Evolutionary conservation across 2,888 invertebrate genomes (phyloP), one percentile per base, ranked within the genome.

Genomic region (Laspeyria flexula): DNA sequence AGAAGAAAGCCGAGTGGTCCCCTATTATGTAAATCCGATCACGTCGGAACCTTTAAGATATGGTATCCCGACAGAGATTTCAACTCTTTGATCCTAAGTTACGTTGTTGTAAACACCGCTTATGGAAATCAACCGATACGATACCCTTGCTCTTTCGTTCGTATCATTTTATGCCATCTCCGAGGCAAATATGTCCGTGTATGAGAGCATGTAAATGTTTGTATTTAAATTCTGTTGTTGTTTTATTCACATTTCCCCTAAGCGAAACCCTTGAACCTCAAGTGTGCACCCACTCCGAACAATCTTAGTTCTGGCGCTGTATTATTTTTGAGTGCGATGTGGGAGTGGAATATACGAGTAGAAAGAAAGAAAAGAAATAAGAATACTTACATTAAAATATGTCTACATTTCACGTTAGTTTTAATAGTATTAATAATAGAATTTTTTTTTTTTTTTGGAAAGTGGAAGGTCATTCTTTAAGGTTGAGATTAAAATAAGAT

Each of bases 21-120:
- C 74, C 73, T 83, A 81, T 86, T 88, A 88, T 87, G 87, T 79
- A 86, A 88, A 88, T 86, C 74, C 68, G 75, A 86, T 87, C 88
- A 86, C 86, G 88, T 83, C 73, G 75, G 57, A 71, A 71, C 77
- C 80, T 75, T 74, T 73, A 78, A 78, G 83, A 83, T 81, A 81
- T 77, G 78, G 79, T 81, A 78, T 81, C 73, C 76, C 65, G 65
- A 76, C 77, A 79, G 80, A 85, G 87, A 87, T 87, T 86, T 79
- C 73, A 71, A 79, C 77, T 79, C 73, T 74, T 76, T 77, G 77
- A 82, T 82, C 80, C 77, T 62, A 70, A 71, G 73, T 73, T 77
- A 76, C 76, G 73, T 73, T 79, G 74, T 78, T 82, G 82, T 79
- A 79, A 83, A 84, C 79, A 79, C 73, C 78, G 78, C 69, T 81